Percentiles rank a stretch among this genome's conserved stretches.
Evolutionary conservation across 2,113 vertebrate species (phyloP).

Genomic region (Vulpes vulpes): DNA sequence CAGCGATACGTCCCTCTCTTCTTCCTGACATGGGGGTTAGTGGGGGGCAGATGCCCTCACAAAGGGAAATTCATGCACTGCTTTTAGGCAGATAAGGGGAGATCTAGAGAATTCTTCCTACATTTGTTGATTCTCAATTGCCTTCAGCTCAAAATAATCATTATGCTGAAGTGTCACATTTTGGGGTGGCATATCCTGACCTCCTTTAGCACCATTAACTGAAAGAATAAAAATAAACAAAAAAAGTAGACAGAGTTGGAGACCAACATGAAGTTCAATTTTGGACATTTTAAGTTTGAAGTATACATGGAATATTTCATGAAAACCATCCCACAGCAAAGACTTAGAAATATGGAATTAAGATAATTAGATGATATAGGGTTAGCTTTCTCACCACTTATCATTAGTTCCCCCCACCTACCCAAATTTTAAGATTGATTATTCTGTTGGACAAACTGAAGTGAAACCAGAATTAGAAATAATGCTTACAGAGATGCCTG

Average conservation of each 20-base stretch:
- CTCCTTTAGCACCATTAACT: not conserved
- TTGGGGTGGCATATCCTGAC: not conserved
- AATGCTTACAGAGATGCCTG: too few species aligned
- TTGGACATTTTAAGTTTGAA: not conserved
- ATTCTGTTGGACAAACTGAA: not conserved
- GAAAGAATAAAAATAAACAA: not conserved
- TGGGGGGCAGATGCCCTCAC: not conserved
- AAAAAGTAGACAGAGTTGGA: not conserved
- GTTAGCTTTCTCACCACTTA: slow-evolving; percentile 36
- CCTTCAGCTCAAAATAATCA: not conserved
- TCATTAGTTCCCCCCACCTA: not conserved
- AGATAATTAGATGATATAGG: not conserved
- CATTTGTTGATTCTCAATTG: not conserved
- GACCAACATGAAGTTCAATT: slow-evolving; percentile 12
- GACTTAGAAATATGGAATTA: not conserved
- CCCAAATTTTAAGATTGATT: not conserved
- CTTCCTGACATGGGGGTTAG: not conserved
- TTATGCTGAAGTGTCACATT: not conserved
- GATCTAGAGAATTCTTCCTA: not conserved
- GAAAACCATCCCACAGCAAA: not conserved
- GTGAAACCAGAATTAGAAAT: not conserved
- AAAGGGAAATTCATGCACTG: not conserved
- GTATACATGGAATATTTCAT: not conserved
- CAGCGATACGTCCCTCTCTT: not conserved
- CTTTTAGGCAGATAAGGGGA: not conserved